phyloP scores from a whole-genome alignment of 2,797 vertebrate genomes.

The Hemitrygon akajei region DNA sequence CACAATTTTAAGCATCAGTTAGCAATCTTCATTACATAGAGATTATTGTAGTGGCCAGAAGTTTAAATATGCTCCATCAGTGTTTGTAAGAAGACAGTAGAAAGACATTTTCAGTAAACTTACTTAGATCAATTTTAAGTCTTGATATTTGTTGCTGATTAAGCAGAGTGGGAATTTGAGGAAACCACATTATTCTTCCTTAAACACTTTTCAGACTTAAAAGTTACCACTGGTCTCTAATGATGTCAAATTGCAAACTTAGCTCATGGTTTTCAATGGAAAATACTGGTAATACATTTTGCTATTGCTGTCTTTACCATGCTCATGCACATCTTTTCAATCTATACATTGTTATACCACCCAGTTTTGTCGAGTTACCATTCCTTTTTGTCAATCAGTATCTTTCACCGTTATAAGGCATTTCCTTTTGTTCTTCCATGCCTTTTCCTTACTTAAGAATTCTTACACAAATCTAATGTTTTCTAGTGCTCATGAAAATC shows the following conservation, averaged over 20 bases:
- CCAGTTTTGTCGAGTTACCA: no score
- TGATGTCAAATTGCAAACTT: background rate
- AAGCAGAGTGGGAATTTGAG: background rate
- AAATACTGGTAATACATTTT: no score
- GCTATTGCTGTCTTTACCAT: no score
- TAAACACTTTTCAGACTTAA: background rate
- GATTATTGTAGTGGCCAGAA: background rate
- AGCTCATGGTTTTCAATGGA: background rate
- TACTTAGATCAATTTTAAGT: background rate
- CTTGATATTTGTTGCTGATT: background rate
- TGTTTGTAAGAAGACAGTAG: background rate
- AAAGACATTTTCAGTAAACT: background rate
- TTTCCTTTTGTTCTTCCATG: no score
- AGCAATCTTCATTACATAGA: conserved; percentile 8
- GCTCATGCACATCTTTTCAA: no score
- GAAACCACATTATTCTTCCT: background rate
- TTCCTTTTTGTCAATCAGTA: no score
- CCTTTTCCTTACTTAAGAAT: no score
- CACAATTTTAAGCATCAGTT: conserved; percentile 13
- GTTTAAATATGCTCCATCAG: background rate
- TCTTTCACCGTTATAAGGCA: no score
- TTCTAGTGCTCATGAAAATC: no score
- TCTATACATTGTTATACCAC: no score
- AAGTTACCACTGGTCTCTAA: background rate
- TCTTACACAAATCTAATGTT: no score